These are phyloP conservation scores for Pteruthius melanotis DNA, from an alignment of 2,113 vertebrate species.

Conservation along the genomic window DNA sequence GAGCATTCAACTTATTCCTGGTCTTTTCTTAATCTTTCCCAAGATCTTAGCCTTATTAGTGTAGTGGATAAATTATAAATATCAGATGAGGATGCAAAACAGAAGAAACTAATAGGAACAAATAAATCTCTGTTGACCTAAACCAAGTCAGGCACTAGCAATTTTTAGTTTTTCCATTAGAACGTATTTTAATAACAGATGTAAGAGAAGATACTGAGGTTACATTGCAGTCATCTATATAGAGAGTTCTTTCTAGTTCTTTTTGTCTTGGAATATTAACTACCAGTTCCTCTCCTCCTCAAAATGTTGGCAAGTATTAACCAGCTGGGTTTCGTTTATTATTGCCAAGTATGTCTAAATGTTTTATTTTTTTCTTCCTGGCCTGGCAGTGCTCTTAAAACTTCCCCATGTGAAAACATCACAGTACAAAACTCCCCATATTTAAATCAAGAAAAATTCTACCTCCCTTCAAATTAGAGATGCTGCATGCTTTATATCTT, in stretches of 20 bases:
- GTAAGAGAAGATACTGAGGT: not conserved
- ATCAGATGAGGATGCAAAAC: not conserved
- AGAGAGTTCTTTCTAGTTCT: not conserved
- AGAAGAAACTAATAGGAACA: not conserved
- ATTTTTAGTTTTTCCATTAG: not conserved
- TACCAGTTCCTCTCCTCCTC: not conserved
- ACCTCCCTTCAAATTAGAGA: not conserved
- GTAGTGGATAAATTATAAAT: not conserved
- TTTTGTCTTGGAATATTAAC: not conserved
- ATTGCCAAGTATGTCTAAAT: not conserved
- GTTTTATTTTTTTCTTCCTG: not conserved
- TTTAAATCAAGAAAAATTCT: not conserved
- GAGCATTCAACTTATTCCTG: not conserved
- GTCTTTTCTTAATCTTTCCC: not conserved
- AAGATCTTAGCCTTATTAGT: not conserved
- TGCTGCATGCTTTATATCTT: not conserved
- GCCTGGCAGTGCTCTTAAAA: not conserved
- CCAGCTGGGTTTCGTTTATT: not conserved
- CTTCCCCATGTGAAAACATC: not conserved
- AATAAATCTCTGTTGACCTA: not conserved
- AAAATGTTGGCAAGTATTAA: not conserved
- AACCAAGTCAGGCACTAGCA: not conserved
- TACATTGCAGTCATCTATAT: not conserved
- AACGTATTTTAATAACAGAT: not conserved
- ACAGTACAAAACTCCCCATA: not conserved